Percentiles rank a stretch among this genome's conserved stretches.
Conservation (phyloP, 2,113 vertebrate species). For the Leucopsar rothschildi region DNA sequence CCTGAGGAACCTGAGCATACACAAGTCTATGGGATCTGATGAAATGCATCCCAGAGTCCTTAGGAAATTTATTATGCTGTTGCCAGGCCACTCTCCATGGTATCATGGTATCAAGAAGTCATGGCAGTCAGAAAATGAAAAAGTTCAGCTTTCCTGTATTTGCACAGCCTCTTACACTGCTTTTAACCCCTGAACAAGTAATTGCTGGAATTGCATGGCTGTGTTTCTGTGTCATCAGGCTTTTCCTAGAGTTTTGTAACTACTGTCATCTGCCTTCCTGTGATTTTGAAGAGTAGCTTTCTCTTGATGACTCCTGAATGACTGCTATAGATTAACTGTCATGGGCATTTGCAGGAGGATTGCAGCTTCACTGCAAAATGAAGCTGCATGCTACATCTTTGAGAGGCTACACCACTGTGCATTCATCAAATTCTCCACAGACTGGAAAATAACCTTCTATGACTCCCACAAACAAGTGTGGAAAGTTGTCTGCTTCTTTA, state of each 20-base stretch:
- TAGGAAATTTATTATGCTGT: background rate
- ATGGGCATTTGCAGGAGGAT: background rate
- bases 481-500: background rate
- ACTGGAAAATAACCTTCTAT: background rate
- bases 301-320: background rate
- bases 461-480: background rate
- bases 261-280: background rate
- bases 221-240: background rate
- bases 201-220: background rate
- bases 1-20: background rate
- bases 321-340: background rate
- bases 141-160: background rate
- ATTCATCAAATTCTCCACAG: background rate
- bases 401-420: background rate
- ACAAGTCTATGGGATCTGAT: background rate
- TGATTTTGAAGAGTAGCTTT: background rate
- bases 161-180: background rate
- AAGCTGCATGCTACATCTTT: background rate
- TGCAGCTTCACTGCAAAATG: background rate
- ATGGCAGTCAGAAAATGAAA: background rate
- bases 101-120: background rate
- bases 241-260: background rate
- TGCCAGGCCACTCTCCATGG: background rate
- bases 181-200: background rate
- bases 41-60: background rate